Percentiles rank a stretch among this genome's conserved stretches.
phyloP scores from a whole-genome alignment of 2,113 vertebrate genomes.

The Forbesichthys agassizii region DNA sequence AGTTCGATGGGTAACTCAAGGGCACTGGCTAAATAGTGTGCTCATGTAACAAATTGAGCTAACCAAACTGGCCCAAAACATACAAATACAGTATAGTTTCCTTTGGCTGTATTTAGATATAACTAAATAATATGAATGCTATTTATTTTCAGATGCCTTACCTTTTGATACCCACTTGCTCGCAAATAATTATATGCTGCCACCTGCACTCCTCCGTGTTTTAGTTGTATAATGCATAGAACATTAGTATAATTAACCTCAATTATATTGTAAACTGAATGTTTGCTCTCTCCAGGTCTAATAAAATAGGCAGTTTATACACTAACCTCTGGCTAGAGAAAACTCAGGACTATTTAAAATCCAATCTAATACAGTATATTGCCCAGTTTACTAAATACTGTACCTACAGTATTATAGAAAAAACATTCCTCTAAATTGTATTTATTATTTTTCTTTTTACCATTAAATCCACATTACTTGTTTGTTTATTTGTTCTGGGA shows the following conservation, averaged over 20 bases:
- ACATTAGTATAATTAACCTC: too few relatives aligned
- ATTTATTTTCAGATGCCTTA: background rate
- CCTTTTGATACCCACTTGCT: background rate
- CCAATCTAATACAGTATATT: background rate
- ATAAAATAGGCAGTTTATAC: too few relatives aligned
- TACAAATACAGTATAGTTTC: constrained; percentile 36
- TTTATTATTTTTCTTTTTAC: too few relatives aligned
- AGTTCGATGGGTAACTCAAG: constrained; percentile 11
- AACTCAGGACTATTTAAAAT: constrained; percentile 43
- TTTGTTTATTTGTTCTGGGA: too few relatives aligned
- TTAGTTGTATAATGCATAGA: background rate
- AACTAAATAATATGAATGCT: background rate
- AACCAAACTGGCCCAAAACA: constrained; percentile 40
- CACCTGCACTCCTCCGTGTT: background rate
- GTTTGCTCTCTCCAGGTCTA: too few relatives aligned
- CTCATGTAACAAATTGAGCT: constrained; percentile 17
- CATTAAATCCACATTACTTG: too few relatives aligned
- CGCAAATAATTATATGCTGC: background rate
- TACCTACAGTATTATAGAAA: background rate
- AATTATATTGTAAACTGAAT: background rate
- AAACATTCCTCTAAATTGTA: too few relatives aligned
- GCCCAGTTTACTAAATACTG: constrained; percentile 22
- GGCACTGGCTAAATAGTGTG: constrained; percentile 28
- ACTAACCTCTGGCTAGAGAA: background rate
- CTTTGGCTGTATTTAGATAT: constrained; percentile 4